Base-by-base conservation (phyloP, 92 coral and sea anemone species). In the Epizoanthus ramosus region DNA sequence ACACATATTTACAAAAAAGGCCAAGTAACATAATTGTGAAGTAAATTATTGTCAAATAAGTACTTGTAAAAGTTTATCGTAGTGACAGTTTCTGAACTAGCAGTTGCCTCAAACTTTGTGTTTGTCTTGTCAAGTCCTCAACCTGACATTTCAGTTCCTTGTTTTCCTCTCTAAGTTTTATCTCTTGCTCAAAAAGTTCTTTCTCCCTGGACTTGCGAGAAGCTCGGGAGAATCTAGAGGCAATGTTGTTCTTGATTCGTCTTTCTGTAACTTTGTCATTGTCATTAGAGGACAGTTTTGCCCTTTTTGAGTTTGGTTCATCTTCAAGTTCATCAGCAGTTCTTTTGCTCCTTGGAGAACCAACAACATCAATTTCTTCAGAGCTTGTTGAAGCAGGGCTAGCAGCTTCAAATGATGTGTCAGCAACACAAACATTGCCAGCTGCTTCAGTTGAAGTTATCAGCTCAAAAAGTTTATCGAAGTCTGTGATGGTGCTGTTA, bases 181-280 rank as follows among this genome's bases (percentile, higher is more conserved):
- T 90, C 58, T 92, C 98, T 68, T 87, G 85, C n/a, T 85, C 84
- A 70, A 90, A 97, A 61, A 97, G 81, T 2, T 94, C 95, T 14
- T 88, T 82, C 35, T 97, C 95, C 43, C 79, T 87, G 31, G 87
- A 87, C 79, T 83, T 94, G 31, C 99, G 86, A 24, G 90, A 75
- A 56, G 99, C 99, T 66, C 99, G 86, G 33, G 97, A 90, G 70
- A 84, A 74, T 18, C 89, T 87, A 0, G 99, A 97, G 5, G 99
- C 99, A 73, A 83, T 85, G 80, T 97, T 97, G 83, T 97, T 97
- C 83, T 97, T 97, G 57, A 90, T 61, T 69, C 99, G 83, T 52
- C 99, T 85, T 68, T 85, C 80, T 17, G 82, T 81, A 64, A 69
- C 77, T 71, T 79, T 92, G 75, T 91, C 98, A 79, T 1, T 24